Base-by-base conservation (phyloP, 2,888 invertebrate species). In the Rapana venosa region DNA sequence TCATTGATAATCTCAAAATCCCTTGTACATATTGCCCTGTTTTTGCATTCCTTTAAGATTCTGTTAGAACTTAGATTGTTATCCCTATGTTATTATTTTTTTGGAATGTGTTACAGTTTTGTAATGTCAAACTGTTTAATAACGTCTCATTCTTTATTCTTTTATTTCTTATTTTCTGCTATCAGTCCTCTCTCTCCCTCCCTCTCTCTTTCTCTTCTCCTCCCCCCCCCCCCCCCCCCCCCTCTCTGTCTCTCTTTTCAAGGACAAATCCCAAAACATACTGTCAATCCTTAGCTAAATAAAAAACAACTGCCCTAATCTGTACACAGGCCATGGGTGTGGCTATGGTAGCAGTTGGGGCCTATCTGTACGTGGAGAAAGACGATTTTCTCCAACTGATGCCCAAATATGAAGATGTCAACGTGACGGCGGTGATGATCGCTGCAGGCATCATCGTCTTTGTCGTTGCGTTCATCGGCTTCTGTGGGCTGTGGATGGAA, bases 401-500 rank as follows among this genome's bases (percentile, higher is more conserved):
- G 97, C 2, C 97, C 97, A 93, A 91, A 94, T 97, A 97, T 96
- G 97, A 97, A 87, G 97, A 97, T 89, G 97, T 98, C 91, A 97
- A 97, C 92, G 97, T 97, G 26, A 98, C 98, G 95, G 97, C 97
- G 58, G 96, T 98, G 90, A 97, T 98, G 92, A 97, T 98, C 92
- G 97, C 97, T 81, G 97, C 97, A 32, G 98, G 98, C 79, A 97
- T 97, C 77, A 96, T 97, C 87, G 97, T 97, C 58, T 97, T 98
- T 94, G 97, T 98, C 90, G 97, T 98, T 15, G 97, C 98, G 88
- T 98, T 98, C 96, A 97, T 98, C 93, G 98, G 98, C 92, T 98
- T 98, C 95, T 98, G 98, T 95, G 98, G 98, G 22, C 97, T 98
- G 81, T 98, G 98, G 97, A 97, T 98, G 94, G 97, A 98, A 95